These are phyloP conservation scores for Acleris literana DNA, from an alignment of 2,888 invertebrate genomes.

Conservation along the genomic window DNA sequence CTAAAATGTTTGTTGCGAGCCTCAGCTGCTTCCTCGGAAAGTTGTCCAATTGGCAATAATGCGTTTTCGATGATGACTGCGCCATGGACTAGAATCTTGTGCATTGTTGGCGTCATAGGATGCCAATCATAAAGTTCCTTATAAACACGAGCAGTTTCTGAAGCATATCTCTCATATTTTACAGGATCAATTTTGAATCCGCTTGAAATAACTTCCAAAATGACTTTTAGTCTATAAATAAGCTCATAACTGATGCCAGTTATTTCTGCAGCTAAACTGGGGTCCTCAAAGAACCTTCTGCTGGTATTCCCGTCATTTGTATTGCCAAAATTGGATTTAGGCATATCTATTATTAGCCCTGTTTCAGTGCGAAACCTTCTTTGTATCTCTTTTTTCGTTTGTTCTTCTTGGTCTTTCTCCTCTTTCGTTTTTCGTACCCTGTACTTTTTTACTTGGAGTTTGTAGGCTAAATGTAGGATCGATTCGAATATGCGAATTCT, in stretches of 20 bases:
- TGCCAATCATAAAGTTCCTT: no score
- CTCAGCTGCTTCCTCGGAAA: no score
- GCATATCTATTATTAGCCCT: conserved; percentile 14
- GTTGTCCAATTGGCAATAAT: no score
- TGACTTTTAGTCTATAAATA: conserved; percentile 14
- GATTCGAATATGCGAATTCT: conserved; percentile 9
- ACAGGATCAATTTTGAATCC: conserved; percentile 1
- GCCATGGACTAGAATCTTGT: conserved; percentile 12
- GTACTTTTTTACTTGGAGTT: conserved; percentile 1
- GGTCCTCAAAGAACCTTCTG: background rate
- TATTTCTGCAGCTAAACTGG: conserved; percentile 2
- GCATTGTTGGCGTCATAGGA: no score
- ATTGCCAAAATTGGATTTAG: conserved; percentile 11
- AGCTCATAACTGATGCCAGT: conserved; percentile 6
- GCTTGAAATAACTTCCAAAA: conserved; percentile 10
- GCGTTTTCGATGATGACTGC: background rate
- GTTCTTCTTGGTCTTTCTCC: background rate
- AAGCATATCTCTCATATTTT: background rate
- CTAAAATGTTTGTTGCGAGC: background rate
- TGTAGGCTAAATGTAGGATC: conserved; percentile 9
- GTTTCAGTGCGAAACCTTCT: conserved; percentile 9
- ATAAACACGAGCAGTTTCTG: conserved; percentile 3
- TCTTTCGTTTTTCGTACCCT: background rate
- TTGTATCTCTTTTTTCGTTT: background rate
- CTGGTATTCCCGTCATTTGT: conserved; percentile 9